phyloP scores from a whole-genome alignment of 2,888 invertebrate species.

The Thera obeliscata region DNA sequence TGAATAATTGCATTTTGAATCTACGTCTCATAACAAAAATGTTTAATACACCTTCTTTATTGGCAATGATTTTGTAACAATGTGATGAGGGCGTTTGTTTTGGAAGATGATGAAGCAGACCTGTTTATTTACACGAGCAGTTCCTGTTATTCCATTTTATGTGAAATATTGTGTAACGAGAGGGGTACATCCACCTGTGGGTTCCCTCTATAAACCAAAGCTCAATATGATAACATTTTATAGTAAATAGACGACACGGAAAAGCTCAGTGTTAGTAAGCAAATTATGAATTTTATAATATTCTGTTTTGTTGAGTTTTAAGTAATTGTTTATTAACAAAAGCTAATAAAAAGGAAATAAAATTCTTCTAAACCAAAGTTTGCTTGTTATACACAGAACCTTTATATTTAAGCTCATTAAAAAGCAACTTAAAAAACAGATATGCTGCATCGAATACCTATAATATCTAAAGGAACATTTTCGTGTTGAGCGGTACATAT shows the following conservation, averaged over 20 bases:
- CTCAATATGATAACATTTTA: conserved; percentile 54
- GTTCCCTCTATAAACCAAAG: conserved; percentile 58
- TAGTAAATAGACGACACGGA: conserved; percentile 25
- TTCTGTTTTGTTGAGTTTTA: conserved; percentile 65
- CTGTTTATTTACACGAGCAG: conserved; percentile 15
- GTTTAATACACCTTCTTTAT: conserved; percentile 17
- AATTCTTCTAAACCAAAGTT: conserved; percentile 45
- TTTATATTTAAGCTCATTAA: neutral
- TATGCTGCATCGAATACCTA: too few relatives aligned
- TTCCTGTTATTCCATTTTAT: conserved; percentile 21
- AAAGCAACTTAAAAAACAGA: too few relatives aligned
- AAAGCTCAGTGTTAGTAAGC: conserved; percentile 46
- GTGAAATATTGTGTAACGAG: conserved; percentile 34
- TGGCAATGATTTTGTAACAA: conserved; percentile 10
- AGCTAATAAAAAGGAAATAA: conserved; percentile 72
- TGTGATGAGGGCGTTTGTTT: conserved; percentile 8
- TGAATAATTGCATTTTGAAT: conserved; percentile 6
- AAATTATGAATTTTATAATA: conserved; percentile 66
- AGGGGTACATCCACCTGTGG: conserved; percentile 24
- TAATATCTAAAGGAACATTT: too few relatives aligned
- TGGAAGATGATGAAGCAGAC: conserved; percentile 20
- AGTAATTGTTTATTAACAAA: conserved; percentile 79
- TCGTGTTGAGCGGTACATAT: too few relatives aligned
- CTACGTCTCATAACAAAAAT: conserved; percentile 9
- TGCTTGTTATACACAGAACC: conserved; percentile 11